Evolutionary conservation across 1,140 invertebrate genomes (phyloP).

Genomic region (Zelostemma sp.): DNA sequence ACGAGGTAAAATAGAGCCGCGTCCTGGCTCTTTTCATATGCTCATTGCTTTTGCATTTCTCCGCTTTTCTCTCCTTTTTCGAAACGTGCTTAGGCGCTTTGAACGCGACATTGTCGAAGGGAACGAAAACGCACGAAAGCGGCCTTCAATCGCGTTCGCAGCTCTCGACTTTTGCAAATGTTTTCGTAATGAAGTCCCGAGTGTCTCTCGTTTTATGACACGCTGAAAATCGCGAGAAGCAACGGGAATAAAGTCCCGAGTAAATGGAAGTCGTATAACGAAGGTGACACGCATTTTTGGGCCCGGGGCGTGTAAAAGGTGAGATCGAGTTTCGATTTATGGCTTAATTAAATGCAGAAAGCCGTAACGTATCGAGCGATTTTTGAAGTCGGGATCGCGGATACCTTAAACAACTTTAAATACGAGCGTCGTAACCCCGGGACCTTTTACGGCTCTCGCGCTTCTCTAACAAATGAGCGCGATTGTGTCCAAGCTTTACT

Average conservation of each 20-base stretch:
- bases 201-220: constrained; percentile 23
- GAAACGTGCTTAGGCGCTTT: constrained; percentile 32
- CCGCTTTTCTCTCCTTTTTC: constrained; percentile 23
- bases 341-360: constrained; percentile 59
- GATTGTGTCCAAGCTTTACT: constrained; percentile 1
- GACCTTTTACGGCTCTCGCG: constrained; percentile 46
- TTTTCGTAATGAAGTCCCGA: background rate
- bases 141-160: too few relatives aligned
- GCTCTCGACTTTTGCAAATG: too few relatives aligned
- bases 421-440: constrained; percentile 45
- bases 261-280: constrained; percentile 38
- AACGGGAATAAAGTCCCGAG: constrained; percentile 36
- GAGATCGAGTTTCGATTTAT: constrained; percentile 55
- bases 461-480: constrained; percentile 37
- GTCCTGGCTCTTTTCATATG: constrained; percentile 56
- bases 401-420: constrained; percentile 56
- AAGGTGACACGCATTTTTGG: constrained; percentile 41
- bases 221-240: constrained; percentile 33
- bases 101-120: constrained; percentile 40
- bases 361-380: constrained; percentile 45
- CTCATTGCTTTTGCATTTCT: constrained; percentile 46
- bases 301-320: constrained; percentile 49
- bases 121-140: constrained; percentile 1
- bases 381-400: constrained; percentile 25
- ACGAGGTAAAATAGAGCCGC: constrained; percentile 54